These are phyloP conservation scores for Xenopus borealis DNA, from an alignment of 2,113 vertebrate species.

Conservation along the genomic window DNA sequence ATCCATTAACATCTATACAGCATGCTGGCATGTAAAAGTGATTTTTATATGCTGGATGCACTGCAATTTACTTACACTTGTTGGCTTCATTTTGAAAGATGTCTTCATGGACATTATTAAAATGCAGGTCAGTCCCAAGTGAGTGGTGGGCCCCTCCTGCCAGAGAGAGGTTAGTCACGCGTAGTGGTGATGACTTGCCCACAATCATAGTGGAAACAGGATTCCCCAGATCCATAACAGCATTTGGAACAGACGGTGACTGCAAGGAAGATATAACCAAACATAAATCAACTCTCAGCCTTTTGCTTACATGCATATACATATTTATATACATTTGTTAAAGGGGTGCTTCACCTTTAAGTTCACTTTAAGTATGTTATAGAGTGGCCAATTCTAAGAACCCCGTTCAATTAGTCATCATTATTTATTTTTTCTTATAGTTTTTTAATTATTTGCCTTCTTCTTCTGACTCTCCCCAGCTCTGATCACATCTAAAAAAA, in stretches of 20 bases:
- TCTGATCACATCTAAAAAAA: too few species aligned
- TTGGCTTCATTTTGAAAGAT: conserved; percentile 49
- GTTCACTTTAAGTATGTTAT: too few species aligned
- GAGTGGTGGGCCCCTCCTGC: conserved; percentile 56
- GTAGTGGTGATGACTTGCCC: conserved; percentile 55
- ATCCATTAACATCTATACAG: conserved; percentile 21
- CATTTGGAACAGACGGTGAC: conserved; percentile 50
- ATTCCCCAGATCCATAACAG: conserved; percentile 55
- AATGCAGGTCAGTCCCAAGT: conserved; percentile 52
- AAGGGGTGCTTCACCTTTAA: too few species aligned
- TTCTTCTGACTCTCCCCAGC: too few species aligned
- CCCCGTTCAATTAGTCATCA: too few species aligned
- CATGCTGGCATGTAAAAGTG: conserved; percentile 7
- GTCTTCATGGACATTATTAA: conserved; percentile 61
- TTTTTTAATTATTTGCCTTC: too few species aligned
- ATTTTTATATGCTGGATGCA: not conserved
- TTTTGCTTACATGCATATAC: not conserved
- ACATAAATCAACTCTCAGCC: too few species aligned
- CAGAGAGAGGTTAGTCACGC: conserved; percentile 58
- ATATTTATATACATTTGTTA: too few species aligned
- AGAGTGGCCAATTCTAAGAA: too few species aligned
- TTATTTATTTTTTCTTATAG: too few species aligned
- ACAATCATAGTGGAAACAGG: conserved; percentile 56
- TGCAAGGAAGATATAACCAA: conserved; percentile 33
- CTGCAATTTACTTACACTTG: conserved; percentile 53